A percentile compares a stretch with the other conserved stretches of the same genome.
phyloP scores from a whole-genome alignment of 92 coral and sea anemone species.

The Palythoa caribaeorum region DNA sequence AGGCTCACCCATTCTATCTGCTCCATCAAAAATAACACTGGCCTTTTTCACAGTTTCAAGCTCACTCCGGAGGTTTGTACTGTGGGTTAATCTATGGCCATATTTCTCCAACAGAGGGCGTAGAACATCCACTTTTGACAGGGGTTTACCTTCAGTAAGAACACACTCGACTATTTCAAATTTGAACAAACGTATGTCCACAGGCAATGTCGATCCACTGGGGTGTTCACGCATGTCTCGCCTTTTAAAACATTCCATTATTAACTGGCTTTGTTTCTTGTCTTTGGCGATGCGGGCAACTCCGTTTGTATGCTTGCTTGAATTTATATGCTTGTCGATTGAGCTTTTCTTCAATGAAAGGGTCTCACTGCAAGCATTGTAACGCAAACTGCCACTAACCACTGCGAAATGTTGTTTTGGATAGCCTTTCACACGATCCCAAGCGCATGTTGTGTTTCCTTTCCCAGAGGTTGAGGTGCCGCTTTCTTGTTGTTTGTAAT shows the following conservation, averaged over 20 bases:
- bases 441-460: constrained; percentile 42
- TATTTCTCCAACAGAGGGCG: constrained; percentile 48
- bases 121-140: constrained; percentile 58
- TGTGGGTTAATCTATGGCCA: constrained; percentile 43
- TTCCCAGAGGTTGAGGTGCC: no score
- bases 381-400: constrained; percentile 50
- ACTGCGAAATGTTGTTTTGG: constrained; percentile 69
- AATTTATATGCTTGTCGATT: constrained; percentile 53
- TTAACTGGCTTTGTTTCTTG: no score
- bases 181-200: constrained; percentile 45
- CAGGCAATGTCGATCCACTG: constrained; percentile 54
- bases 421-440: constrained; percentile 13
- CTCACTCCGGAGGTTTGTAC: constrained; percentile 1
- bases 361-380: constrained; percentile 45
- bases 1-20: constrained; percentile 14
- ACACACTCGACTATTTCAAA: constrained; percentile 56
- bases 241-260: constrained; percentile 52
- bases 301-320: no score
- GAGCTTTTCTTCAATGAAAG: constrained; percentile 58
- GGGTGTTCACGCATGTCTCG: constrained; percentile 57
- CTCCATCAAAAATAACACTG: background rate
- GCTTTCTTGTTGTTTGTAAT: constrained; percentile 51
- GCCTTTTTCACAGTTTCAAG: constrained; percentile 1
- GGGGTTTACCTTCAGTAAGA: constrained; percentile 41
- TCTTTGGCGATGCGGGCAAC: no score